Evolutionary conservation across 2,797 vertebrate species (phyloP).

Genomic region (Trematomus bernacchii): DNA sequence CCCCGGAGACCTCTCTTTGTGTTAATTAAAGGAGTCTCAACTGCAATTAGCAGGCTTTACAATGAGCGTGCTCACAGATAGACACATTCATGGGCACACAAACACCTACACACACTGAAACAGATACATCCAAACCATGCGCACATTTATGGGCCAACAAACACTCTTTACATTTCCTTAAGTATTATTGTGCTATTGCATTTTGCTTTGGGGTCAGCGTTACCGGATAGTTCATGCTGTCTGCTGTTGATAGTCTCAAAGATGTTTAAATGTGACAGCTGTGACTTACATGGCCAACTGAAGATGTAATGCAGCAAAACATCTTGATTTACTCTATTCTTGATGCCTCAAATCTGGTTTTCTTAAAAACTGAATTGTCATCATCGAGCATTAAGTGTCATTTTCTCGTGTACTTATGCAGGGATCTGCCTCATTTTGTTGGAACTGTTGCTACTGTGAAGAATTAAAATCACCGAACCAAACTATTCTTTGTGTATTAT

Average conservation of each 20-base stretch:
- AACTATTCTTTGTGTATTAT: too few species aligned
- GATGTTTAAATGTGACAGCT: neutral
- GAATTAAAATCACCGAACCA: too few species aligned
- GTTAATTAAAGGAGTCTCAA: slow-evolving; percentile 84
- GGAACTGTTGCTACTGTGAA: too few species aligned
- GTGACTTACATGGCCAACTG: neutral
- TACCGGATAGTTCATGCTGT: slow-evolving; percentile 4
- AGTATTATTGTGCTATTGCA: slow-evolving; percentile 26
- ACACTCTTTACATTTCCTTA: slow-evolving; percentile 45
- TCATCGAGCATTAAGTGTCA: neutral
- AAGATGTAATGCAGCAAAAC: neutral
- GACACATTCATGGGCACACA: slow-evolving; percentile 39
- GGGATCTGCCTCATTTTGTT: neutral
- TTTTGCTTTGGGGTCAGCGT: slow-evolving; percentile 20
- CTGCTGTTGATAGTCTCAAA: slow-evolving; percentile 13
- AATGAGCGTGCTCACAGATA: slow-evolving; percentile 63
- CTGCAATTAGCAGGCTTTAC: slow-evolving; percentile 81
- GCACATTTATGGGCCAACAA: slow-evolving; percentile 58
- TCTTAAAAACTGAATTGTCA: too few species aligned
- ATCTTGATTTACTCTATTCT: neutral
- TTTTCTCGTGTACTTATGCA: neutral
- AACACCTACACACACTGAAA: slow-evolving; percentile 38
- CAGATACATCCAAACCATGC: slow-evolving; percentile 56
- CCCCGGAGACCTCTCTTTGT: slow-evolving; percentile 78
- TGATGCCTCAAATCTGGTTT: neutral